Evolutionary conservation across 2,113 vertebrate species (phyloP), one percentile per base, ranked within the genome.

Genomic region (Eira barbara): DNA sequence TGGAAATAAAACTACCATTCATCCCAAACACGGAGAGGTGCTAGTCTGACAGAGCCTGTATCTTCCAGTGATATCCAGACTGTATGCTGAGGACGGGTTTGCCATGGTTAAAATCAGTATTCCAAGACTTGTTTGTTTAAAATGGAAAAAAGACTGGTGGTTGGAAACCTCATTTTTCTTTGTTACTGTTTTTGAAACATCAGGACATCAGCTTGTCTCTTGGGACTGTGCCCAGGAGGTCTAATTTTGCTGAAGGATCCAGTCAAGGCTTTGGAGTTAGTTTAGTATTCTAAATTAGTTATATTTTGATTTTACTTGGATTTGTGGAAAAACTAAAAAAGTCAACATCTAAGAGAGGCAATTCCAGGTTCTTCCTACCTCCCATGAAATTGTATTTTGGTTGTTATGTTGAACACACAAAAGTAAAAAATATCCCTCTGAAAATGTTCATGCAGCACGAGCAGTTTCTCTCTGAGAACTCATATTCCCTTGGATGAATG

Each of bases 101-200:
- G 91, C 82, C 63, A 91, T 84, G 92, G 81, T 96, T 97, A 94
- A 97, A 97, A 95, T 97, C 98, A 96, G 97, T 93, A 97, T 96
- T 94, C 79, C 21, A 94, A 86, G 94, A 89, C 82, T 93, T 95
- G 83, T 90, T 29, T 96, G 61, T 95, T 97, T 97, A 95, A 98
- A 96, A 95, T 45, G 95, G 95, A 87, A 96, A 93, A 89, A 96
- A 96, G 86, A 90, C 92, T 96, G 92, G 97, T 89, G 97, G 97
- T 96, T 98, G 87, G 94, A 97, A 96, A 95, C 94, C 95, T 96
- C 82, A 69, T 78, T 96, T 97, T 87, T 90, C 92, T 96, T 98
- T 97, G 97, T 97, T 97, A 92, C 97, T 97, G 98, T 96, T 98
- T 98, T 97, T 96, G 94, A 98, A 98, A 98, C 97, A 98, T 97